Base-by-base conservation (phyloP, 92 coral and sea anemone species). In the Epizoanthus ramosus region DNA sequence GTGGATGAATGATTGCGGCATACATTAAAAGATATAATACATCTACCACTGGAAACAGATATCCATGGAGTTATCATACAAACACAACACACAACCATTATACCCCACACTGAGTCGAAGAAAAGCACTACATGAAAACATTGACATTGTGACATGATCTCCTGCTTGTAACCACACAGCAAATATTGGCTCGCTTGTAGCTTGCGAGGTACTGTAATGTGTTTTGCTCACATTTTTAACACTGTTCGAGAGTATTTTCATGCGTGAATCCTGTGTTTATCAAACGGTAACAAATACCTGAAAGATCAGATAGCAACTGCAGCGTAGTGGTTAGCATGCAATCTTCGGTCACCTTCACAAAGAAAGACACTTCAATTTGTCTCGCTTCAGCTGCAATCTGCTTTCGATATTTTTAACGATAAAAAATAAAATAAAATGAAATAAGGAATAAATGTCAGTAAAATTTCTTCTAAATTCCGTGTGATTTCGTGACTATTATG, bases 81-180 rank as follows among this genome's bases (percentile, higher is more conserved):
- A 63, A 41, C 47, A 72, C 79, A 72, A 72, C 37, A 52, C 63
- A 57, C 61, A 57, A 59, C 79, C 25, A 63, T 63, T 22, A 28
- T 28, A 63, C 83, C 85, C 89, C 85, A 70, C 85, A 80, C 63
- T 69, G 71, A 37, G 85, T 83, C 33, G 70, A 79, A 67, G 85
- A 53, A 79, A 79, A 79, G 79, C 85, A 3, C 68, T 61, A 79
- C 47, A 67, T 31, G 80, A 87, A 83, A 87, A 83, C 90, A 75
- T 66, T 77, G 63, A 71, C 87, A 69, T 31, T 69, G 75, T 43
- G 54, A 35, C 71, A 21, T 21, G 16, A 72, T 72, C 21, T 59
- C 10, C 52, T 72, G 60, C 56, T 45, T 19, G 47, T 72, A 47
- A 8, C 54, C 54, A 47, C 13, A 47, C 54, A 50, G 54, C 54